Evolutionary conservation across 1,140 invertebrate species (phyloP), one percentile per base, ranked within the genome.

Genomic region (Heliconius hermathena): DNA sequence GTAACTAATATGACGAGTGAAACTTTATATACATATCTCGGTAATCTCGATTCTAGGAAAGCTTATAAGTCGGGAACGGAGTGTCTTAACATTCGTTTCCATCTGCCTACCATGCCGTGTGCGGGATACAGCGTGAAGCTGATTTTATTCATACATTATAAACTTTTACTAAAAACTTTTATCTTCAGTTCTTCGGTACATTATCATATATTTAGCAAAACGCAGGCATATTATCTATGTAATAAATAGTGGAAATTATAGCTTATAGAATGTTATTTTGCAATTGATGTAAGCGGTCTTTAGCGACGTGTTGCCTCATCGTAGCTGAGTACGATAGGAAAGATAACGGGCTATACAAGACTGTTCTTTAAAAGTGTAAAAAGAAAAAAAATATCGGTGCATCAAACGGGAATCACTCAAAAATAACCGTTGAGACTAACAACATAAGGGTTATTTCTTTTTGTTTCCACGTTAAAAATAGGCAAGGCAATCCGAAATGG

Each of bases 401-500:
- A 76, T 76, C 75, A 29, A 49, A 33, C 41, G 41, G 46, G 46
- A n/a, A 60, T 20, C 20, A 41, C 54, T 29, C 74, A 22, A 76
- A 76, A 76, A 71, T 38, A 66, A 36, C n/a, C 75, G 52, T 41
- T 76, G 52, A 29, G 29, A 8, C 22, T 29, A 49, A 29, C 36
- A 41, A 33, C 26, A 76, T 76, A 76, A 66, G 66, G 60, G 41
- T 57, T 60, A 60, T 76, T 75, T 75, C 78, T 76, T 73, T 75
- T 80, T 71, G 49, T 80, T 52, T 33, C 71, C 46, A 73, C 16
- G 74, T 71, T 80, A 80, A 76, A 80, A 80, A 80, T 80, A 80
- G 78, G 78, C 66, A 80, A 80, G 78, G 71, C 78, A 57, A 76
- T 76, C 54, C 74, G 74, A 76, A 77, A 76, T 71, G 73, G 78